Evolutionary conservation across 2,113 vertebrate species (phyloP), one percentile per base, ranked within the genome.

Genomic region (Aldabrachelys gigantea): DNA sequence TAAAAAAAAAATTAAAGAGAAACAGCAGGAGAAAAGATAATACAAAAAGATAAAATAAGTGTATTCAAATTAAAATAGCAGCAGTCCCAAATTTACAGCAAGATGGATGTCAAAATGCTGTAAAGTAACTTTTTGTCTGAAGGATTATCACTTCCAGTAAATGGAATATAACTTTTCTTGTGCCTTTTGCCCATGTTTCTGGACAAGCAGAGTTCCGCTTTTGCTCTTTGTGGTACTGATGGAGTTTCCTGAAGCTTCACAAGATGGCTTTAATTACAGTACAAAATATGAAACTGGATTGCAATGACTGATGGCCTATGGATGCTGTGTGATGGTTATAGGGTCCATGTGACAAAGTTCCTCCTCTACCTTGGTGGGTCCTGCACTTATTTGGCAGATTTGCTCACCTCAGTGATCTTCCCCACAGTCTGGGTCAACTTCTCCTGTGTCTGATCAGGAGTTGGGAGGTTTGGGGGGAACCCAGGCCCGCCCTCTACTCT

Each of bases 1-100:
- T 96, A 95, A 95, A 92, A 75, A 69, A 82, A 82, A 84, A 80
- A 83, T 54, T 35, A 6, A 25, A 89, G 25, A 80, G 89, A 93
- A 92, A 62, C 90, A 82, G 8, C 80, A 92, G 88, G 49, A 25
- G 62, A 90, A 94, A 80, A 91, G 38, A 87, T 93, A 95, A 95
- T 89, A 82, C 47, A 87, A 92, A 29, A 80, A 92, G 53, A 84
- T 89, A 85, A 88, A 94, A 57, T 19, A 76, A 7, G 84, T 38
- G 59, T 87, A 85, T 85, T 80, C 59, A 95, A 92, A 91, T 75
- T 41, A 76, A 89, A 50, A 1, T 3, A 75, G 87, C 93, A 81
- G 16, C 12, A 94, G 84, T 5, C 4, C 85, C 89, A 65, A 27
- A 54, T 22, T 83, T 65, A 38, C 89, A 78, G 4, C 38, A 11